Base-by-base conservation (phyloP, 2,113 vertebrate species). In the Platysteira castanea region DNA sequence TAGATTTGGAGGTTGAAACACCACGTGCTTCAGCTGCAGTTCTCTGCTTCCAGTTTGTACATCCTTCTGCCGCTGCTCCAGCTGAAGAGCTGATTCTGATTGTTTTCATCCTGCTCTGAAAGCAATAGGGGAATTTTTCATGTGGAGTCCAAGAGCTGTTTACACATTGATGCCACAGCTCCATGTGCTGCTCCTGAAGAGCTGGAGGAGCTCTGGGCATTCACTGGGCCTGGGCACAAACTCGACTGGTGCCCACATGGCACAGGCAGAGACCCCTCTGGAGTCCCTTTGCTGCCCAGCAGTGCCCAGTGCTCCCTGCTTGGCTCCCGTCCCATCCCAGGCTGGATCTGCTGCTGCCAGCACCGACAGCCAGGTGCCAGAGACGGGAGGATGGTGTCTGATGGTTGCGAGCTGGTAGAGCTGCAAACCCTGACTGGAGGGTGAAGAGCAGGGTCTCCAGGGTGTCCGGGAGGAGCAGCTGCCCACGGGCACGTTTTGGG, bases 11-110 rank as follows among this genome's bases (percentile, higher is more conserved):
- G 65, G 27, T 10, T 0, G 3, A n/a, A 50, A 52, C 15, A 35
- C 14, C 11, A 0, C 1, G 1, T 14, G 56, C 20, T 30, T 42
- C 39, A 4, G 13, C 16, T 23, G 63, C 17, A 5, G 74, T 22
- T 69, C 56, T 67, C 53, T 53, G 1, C 16, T 44, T 33, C 49
- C 67, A 42, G 22, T n/a, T 4, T 23, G 59, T 23, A 3, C 50
- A 4, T 30, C 63, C 35, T 6, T 15, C n/a, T 20, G 76, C 23
- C 3, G 19, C 50, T n/a, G 53, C 17, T 52, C 15, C 77, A 61
- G 84, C 82, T 92, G 64, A 92, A 79, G 60, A 79, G 61, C 86
- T 97, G 87, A 49, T 64, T 47, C 71, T 89, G 88, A 84, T n/a
- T 76, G 67, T 13, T 89, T 76, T 86, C 68, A 63, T 90, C 77